Evolutionary conservation across 2,797 vertebrate genomes (phyloP), one percentile per base, ranked within the genome.

Genomic region (Sebastes trivittatus): DNA sequence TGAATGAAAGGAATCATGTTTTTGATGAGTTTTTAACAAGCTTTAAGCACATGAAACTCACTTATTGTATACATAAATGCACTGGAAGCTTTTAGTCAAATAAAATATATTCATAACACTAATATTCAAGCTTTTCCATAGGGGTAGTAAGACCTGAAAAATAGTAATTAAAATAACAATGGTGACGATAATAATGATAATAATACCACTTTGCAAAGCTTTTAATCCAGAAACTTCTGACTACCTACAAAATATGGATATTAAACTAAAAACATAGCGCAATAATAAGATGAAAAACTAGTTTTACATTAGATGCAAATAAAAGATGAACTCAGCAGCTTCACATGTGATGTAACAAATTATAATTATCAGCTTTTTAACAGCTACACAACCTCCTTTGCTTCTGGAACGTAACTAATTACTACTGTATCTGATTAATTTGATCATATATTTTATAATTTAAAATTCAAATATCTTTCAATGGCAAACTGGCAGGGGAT

Each of bases 1-100:
- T 27, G 3, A 66, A 36, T 65, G 64, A 77, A 38, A 79, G 11
- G n/a, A 80, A 65, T 46, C 14, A 55, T 66, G 34, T 38, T 63
- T 65, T 32, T 36, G 22, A 62, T 22, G 5, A 60, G 52, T 32
- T 81, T 72, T 60, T 65, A 54, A 75, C 32, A 79, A 67, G 38
- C 49, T 81, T 75, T 11, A 42, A 52, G 70, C 66, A 22, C 20
- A 11, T 42, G 11, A 62, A 72, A 71, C 18, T 32, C 67, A 22
- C 8, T 46, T 18, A 63, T 2, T 46, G 42, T 46, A 11, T 4
- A 36, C n/a, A 25, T 16, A 1, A 59, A 8, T 6, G 29, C 8
- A 10, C 16, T n/a, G 3, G 18, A 52, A 42, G 27, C 7, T 18
- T 23, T 55, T 1, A 14, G 36, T 61, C 42, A 5, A 67, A 34